Percentiles rank a stretch among this genome's conserved stretches.
Conservation (phyloP, 2,888 invertebrate species). For the Buathra laborator region DNA sequence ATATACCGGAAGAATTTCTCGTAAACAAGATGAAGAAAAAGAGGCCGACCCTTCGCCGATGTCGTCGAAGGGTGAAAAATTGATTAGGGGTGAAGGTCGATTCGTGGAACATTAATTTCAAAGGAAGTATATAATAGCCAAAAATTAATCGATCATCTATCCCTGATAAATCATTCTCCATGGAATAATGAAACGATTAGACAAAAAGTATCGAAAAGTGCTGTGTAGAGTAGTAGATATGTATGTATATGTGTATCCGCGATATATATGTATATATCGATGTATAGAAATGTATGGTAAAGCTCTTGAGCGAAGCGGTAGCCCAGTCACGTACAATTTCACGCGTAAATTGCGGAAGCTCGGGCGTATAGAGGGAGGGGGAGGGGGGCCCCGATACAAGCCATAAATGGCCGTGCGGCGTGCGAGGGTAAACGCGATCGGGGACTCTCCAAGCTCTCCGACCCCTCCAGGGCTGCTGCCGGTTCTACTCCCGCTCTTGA, state of each 20-base stretch:
- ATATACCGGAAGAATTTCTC: too few relatives aligned
- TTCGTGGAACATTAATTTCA: background rate
- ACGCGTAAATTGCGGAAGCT: conserved; percentile 77
- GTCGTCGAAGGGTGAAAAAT: background rate
- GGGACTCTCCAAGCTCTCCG: conserved; percentile 35
- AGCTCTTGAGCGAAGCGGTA: conserved; percentile 47
- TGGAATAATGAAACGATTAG: background rate
- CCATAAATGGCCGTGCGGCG: conserved; percentile 69
- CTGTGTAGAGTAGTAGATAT: background rate
- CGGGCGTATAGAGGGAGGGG: conserved; percentile 52
- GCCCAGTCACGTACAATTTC: conserved; percentile 76
- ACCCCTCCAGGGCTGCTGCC: conserved; percentile 18
- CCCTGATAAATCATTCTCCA: background rate
- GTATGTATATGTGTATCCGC: background rate
- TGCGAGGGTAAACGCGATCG: conserved; percentile 54
- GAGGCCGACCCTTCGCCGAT: too few relatives aligned
- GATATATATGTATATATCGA: background rate
- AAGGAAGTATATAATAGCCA: background rate
- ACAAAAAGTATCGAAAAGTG: background rate
- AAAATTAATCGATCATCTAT: background rate
- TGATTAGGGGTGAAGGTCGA: background rate
- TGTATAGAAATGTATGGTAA: conserved; percentile 19
- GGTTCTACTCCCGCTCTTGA: conserved; percentile 34
- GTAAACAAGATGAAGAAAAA: too few relatives aligned
- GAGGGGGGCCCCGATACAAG: conserved; percentile 70